These are phyloP conservation scores for Lepus europaeus DNA, from an alignment of 2,113 vertebrate species.

Conservation along the genomic window DNA sequence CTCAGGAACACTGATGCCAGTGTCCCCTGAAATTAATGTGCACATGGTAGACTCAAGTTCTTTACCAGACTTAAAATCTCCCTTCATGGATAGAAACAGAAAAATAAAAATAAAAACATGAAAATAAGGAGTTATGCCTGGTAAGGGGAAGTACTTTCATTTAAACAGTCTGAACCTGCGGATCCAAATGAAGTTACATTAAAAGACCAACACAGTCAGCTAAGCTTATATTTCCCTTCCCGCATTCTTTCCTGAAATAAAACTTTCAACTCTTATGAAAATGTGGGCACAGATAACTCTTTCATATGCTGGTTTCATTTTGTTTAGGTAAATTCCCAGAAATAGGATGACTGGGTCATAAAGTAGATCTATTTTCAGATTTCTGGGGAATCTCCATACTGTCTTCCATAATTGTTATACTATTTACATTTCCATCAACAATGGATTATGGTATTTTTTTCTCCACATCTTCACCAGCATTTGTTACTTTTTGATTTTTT, in stretches of 20 bases:
- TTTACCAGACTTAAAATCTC: background rate
- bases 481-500: background rate
- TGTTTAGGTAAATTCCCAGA: background rate
- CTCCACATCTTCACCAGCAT: background rate
- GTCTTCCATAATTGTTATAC: background rate
- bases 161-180: background rate
- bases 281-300: background rate
- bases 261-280: slow-evolving; percentile 5
- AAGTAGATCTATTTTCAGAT: background rate
- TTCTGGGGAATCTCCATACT: background rate
- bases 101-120: background rate
- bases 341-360: background rate
- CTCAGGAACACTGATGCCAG: background rate
- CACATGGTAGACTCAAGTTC: background rate
- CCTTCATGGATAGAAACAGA: background rate
- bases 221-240: background rate
- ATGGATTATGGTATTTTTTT: background rate
- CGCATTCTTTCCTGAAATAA: background rate
- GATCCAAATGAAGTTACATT: background rate
- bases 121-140: background rate
- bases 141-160: background rate
- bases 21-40: slow-evolving; percentile 54
- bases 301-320: background rate
- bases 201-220: background rate
- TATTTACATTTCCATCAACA: background rate